Base-by-base conservation (phyloP, 2,888 invertebrate genomes). In the Exocentrus adspersus region DNA sequence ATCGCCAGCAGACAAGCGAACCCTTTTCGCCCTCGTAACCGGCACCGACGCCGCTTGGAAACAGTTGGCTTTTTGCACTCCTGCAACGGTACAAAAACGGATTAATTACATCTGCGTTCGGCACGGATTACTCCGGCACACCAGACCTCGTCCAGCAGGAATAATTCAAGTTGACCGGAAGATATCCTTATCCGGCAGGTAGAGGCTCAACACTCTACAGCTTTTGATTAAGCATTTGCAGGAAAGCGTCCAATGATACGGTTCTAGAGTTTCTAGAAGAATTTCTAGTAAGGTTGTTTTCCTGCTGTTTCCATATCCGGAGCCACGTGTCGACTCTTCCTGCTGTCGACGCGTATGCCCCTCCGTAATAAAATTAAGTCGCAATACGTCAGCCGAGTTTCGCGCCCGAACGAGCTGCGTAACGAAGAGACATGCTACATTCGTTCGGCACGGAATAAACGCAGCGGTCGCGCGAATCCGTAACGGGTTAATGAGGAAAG, bases 1-100 rank as follows among this genome's bases (percentile, higher is more conserved):
- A 72, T 72, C 67, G 70, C 66, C 68, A 59, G 62, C 68, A 69
- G 65, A 54, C 54, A 54, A 28, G 30, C 43, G 30, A 67, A 65
- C 67, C 67, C 64, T 67, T 65, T 48, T 63, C 60, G 50, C 63
- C 52, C n/a, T 59, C 28, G 6, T 12, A 42, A 43, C 19, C 28
- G 54, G 28, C 43, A 17, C 21, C n/a, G 42, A 5, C n/a, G 21
- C 48, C 43, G 43, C 43, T 21, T 21, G 21, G 48, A 43, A 19
- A 43, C 17, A 17, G 10, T 43, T 20, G 43, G 43, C 43, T 43
- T 37, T 37, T 37, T 37, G 37, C n/a, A 37, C 37, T n/a, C 37
- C n/a, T 37, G 37, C 37, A 37, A n/a, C 14, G n/a, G 14, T 37
- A 37, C 37, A 37, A 37, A 37, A 37, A 37, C 37, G 14, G 37